These are phyloP conservation scores for Andricus grossulariae DNA, from an alignment of 1,140 invertebrate species.

Conservation along the genomic window DNA sequence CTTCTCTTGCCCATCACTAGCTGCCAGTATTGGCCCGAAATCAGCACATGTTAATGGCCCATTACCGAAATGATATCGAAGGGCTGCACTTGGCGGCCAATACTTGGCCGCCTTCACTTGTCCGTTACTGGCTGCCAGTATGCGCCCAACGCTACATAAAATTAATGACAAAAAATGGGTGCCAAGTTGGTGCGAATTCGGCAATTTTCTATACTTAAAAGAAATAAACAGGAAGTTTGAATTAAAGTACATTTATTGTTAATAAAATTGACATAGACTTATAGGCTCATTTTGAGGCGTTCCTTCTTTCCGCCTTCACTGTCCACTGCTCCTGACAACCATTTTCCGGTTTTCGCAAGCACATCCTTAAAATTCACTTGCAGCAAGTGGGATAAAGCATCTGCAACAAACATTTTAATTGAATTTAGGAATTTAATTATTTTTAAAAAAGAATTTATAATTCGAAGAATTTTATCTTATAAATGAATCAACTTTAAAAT, in stretches of 20 bases:
- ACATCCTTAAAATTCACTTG: neutral
- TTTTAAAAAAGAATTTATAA: too few relatives aligned
- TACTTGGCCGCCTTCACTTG: neutral
- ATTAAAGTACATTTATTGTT: too few relatives aligned
- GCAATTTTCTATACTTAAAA: neutral
- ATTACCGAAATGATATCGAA: too few relatives aligned
- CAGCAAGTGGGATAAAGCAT: too few relatives aligned
- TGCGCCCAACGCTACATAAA: neutral
- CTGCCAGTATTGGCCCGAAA: too few relatives aligned
- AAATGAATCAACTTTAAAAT: too few relatives aligned
- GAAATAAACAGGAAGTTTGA: neutral
- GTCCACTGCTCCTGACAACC: neutral
- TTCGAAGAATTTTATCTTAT: too few relatives aligned
- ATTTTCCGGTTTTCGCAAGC: neutral
- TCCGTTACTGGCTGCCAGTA: neutral
- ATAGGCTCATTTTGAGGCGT: neutral
- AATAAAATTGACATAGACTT: too few relatives aligned
- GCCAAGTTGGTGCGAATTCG: neutral
- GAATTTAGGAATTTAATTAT: too few relatives aligned
- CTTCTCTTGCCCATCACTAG: too few relatives aligned
- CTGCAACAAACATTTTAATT: too few relatives aligned
- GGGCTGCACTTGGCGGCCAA: neutral
- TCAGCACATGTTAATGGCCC: too few relatives aligned
- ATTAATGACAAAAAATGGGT: neutral
- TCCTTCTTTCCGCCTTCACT: constrained; percentile 6